Percentiles rank a stretch among this genome's conserved stretches.
Conservation (phyloP, 2,888 invertebrate species). For the Myathropa florea region DNA sequence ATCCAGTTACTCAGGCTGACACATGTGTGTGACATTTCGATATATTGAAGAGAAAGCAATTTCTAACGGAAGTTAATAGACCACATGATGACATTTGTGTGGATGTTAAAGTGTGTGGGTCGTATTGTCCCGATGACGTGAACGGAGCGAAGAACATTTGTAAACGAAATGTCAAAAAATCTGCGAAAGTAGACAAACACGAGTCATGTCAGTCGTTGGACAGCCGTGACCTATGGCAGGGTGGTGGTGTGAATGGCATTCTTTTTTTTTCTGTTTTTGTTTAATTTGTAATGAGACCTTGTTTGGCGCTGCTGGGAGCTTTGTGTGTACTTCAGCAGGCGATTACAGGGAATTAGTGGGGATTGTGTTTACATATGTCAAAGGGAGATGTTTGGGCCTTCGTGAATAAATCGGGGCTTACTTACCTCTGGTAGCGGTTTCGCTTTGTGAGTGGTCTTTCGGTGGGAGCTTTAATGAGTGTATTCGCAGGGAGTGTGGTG, state of each 20-base stretch:
- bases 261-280: background rate
- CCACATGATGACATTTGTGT: background rate
- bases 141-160: background rate
- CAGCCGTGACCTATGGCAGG: background rate
- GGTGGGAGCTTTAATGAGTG: too few relatives aligned
- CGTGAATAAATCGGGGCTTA: too few relatives aligned
- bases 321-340: background rate
- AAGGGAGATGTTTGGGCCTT: too few relatives aligned
- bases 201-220: background rate
- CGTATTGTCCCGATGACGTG: background rate
- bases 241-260: background rate
- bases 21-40: slow-evolving; percentile 4
- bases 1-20: background rate
- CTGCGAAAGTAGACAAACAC: background rate
- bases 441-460: too few relatives aligned
- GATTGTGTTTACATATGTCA: background rate
- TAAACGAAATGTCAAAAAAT: background rate
- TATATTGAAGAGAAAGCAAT: slow-evolving; percentile 17
- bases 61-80: background rate
- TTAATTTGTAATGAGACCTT: background rate
- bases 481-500: too few relatives aligned
- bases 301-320: background rate
- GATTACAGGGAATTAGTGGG: background rate
- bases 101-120: background rate
- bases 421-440: too few relatives aligned